These are phyloP conservation scores for Ceratosolen solmsi DNA, from an alignment of 1,140 invertebrate genomes.

Conservation along the genomic window DNA sequence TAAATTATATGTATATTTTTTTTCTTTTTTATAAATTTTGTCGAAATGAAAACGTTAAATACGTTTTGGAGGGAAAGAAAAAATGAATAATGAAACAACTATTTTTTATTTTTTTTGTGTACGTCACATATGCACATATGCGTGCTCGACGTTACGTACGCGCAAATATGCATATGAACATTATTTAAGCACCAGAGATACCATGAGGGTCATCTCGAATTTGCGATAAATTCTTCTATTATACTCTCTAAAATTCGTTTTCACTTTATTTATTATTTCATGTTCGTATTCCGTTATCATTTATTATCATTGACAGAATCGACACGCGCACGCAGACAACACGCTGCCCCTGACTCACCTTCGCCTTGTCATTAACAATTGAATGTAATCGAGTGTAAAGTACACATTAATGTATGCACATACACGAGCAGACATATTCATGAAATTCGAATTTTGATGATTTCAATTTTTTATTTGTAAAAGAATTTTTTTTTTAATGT, in stretches of 20 bases:
- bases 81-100: constrained; percentile 53
- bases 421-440: too few species aligned
- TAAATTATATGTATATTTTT: constrained; percentile 5
- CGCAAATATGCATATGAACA: constrained; percentile 40
- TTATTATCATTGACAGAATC: constrained; percentile 21
- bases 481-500: constrained; percentile 25
- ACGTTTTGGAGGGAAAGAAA: constrained; percentile 46
- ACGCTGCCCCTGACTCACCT: constrained; percentile 60
- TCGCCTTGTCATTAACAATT: constrained; percentile 25
- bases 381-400: neutral
- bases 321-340: constrained; percentile 53
- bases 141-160: neutral
- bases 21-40: constrained; percentile 9
- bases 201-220: constrained; percentile 46
- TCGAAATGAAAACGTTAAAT: constrained; percentile 51
- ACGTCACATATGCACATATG: constrained; percentile 45
- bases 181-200: constrained; percentile 48
- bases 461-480: constrained; percentile 39
- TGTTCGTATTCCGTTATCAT: constrained; percentile 12
- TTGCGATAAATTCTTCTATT: constrained; percentile 41
- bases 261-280: constrained; percentile 44
- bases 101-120: constrained; percentile 26
- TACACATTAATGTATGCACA: neutral
- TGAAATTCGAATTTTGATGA: neutral
- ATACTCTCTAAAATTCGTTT: constrained; percentile 35